Base-by-base conservation (phyloP, 1,140 invertebrate genomes). In the Lepidurus arcticus region DNA sequence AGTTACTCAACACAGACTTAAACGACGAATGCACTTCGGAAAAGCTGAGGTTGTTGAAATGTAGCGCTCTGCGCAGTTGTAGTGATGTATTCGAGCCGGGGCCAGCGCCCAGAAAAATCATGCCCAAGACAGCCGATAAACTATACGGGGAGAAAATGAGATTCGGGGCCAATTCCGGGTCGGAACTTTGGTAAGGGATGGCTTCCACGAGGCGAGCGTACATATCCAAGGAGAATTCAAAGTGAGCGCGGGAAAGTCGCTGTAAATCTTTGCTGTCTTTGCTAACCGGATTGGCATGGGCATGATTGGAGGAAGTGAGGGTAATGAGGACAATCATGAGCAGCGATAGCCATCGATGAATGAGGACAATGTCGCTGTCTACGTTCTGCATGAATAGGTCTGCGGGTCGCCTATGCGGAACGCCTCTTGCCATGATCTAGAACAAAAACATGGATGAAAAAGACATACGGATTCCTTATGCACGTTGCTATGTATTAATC, bases 141-240 rank as follows among this genome's bases (percentile, higher is more conserved):
- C 82, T 82, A 75, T 81, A 82, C 6, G 84, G 83, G 6, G 83
- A 84, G 73, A 84, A 81, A 13, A 84, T 80, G 7, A 84, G 79
- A 78, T 84, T 84, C 24, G 81, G 82, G 11, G 76, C 43, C n/a
- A 76, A 43, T 10, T 80, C 81, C 2, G 80, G 65, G 10, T 82
- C 82, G 34, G 43, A 47, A 34, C 81, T 73, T 3, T 80, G 76
- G 76, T 83, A 83, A 1, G 83, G 76, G 24, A 24, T 74, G 5
- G 45, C 73, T 65, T 77, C 76, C 6, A 82, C 81, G 73, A 84
- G 65, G 13, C 81, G 53, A 1, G 81, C 76, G 78, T 84, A 84
- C 2, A 84, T 78, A 42, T 82, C 81, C 10, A 84, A 75, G 0
- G 84, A 82, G 78, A 84, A 84, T 74, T 83, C 82, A 42, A 84